phyloP scores from a whole-genome alignment of 2,797 vertebrate genomes.

The Holocentrus rufus region DNA sequence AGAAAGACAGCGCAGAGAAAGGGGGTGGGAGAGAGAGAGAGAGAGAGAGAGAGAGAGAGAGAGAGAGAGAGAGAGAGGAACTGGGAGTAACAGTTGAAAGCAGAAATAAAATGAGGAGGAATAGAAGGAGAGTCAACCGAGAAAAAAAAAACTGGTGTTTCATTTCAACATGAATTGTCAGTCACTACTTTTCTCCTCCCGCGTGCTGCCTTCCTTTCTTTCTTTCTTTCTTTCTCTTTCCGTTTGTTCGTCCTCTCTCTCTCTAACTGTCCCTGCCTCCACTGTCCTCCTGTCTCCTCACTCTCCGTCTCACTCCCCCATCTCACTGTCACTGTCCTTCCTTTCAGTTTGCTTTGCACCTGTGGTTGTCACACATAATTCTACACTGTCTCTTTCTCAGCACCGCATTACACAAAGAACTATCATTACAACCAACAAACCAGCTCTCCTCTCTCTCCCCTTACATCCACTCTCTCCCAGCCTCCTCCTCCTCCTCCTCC shows the following conservation, averaged over 20 bases:
- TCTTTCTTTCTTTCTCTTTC: too few species aligned
- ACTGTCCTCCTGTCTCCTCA: not conserved
- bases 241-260: too few species aligned
- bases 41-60: not conserved
- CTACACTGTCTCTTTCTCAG: constrained; percentile 39
- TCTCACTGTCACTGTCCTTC: constrained; percentile 31
- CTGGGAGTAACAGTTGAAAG: not conserved
- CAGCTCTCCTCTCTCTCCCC: not conserved
- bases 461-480: constrained; percentile 9
- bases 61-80: not conserved
- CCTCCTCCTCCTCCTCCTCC: not conserved
- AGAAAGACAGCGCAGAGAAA: constrained; percentile 27
- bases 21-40: constrained; percentile 12
- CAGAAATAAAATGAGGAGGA: constrained; percentile 30
- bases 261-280: constrained; percentile 22
- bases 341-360: constrained; percentile 46
- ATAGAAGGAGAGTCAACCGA: constrained; percentile 13
- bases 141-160: constrained; percentile 18
- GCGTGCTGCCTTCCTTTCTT: too few species aligned
- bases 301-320: constrained; percentile 15
- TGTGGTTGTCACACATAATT: constrained; percentile 61
- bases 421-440: constrained; percentile 52
- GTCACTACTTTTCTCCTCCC: constrained; percentile 10
- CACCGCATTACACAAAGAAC: constrained; percentile 47
- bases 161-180: constrained; percentile 22